These are phyloP conservation scores for Brachystomella parvula DNA, from an alignment of 1,140 invertebrate genomes.

Conservation along the genomic window DNA sequence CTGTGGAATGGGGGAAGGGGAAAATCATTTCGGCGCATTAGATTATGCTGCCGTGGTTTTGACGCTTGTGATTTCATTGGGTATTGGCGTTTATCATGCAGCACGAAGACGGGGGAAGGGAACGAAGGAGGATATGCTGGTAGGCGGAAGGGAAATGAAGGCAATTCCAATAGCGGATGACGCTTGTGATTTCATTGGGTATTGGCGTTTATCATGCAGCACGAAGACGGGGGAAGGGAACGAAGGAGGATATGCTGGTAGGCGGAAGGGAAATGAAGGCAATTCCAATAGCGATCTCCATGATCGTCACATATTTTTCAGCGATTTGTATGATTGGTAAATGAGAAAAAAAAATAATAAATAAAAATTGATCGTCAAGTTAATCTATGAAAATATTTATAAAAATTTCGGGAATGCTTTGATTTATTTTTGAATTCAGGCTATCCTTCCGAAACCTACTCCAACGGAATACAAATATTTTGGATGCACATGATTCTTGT, in stretches of 20 bases:
- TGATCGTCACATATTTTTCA: conserved; percentile 25
- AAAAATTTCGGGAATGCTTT: not conserved
- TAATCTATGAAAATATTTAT: not conserved
- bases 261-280: conserved; percentile 27
- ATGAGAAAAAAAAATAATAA: not conserved
- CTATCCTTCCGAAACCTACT: conserved; percentile 34
- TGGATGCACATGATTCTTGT: conserved; percentile 15
- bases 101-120: conserved; percentile 11
- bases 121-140: conserved; percentile 28
- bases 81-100: conserved; percentile 34
- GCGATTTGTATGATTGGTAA: conserved; percentile 26
- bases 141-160: conserved; percentile 27
- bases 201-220: conserved; percentile 34
- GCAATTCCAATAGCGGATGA: conserved; percentile 21
- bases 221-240: conserved; percentile 11
- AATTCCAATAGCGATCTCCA: conserved; percentile 25
- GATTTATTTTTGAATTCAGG: conserved; percentile 22
- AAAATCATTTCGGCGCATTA: conserved; percentile 25
- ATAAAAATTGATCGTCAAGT: not conserved
- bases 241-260: conserved; percentile 29
- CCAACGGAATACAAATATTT: conserved; percentile 31
- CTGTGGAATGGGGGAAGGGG: too few species aligned
- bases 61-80: conserved; percentile 26
- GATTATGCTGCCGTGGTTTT: conserved; percentile 29
- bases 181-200: conserved; percentile 25